A percentile compares a stretch with the other conserved stretches of the same genome.
Conservation (phyloP, 1,140 invertebrate species). For the Anadara kagoshimensis region DNA sequence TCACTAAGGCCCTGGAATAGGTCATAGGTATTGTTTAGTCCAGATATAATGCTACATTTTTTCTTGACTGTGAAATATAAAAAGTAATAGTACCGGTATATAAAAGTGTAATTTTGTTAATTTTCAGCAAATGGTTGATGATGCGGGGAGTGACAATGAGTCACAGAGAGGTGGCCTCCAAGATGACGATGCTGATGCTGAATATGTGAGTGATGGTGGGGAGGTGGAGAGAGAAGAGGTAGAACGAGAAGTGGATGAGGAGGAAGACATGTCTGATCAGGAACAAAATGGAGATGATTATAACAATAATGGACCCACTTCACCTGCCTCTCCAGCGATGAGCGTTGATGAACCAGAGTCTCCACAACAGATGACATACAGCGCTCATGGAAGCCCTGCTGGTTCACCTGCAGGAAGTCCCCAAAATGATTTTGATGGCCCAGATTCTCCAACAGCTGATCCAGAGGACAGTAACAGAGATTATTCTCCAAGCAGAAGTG, state of each 20-base stretch:
- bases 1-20: too few relatives aligned
- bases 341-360: constrained; percentile 17
- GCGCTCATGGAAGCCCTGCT: constrained; percentile 26
- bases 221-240: constrained; percentile 58
- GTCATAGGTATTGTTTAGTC: too few relatives aligned
- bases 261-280: constrained; percentile 32
- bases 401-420: constrained; percentile 38
- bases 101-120: constrained; percentile 6
- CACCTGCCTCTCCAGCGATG: constrained; percentile 18
- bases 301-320: constrained; percentile 20
- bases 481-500: background rate
- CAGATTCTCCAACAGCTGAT: constrained; percentile 2
- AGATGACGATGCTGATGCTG: constrained; percentile 43
- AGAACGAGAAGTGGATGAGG: constrained; percentile 48
- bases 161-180: constrained; percentile 28
- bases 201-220: constrained; percentile 57
- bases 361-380: constrained; percentile 4
- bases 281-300: constrained; percentile 16
- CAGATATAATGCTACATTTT: too few relatives aligned
- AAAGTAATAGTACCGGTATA: background rate
- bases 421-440: constrained; percentile 4
- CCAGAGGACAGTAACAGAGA: background rate
- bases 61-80: too few relatives aligned
- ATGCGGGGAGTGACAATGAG: constrained; percentile 45
- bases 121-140: constrained; percentile 25